Evolutionary conservation across 2,888 invertebrate genomes (phyloP), one percentile per base, ranked within the genome.

Genomic region (Ichneumon xanthorius): DNA sequence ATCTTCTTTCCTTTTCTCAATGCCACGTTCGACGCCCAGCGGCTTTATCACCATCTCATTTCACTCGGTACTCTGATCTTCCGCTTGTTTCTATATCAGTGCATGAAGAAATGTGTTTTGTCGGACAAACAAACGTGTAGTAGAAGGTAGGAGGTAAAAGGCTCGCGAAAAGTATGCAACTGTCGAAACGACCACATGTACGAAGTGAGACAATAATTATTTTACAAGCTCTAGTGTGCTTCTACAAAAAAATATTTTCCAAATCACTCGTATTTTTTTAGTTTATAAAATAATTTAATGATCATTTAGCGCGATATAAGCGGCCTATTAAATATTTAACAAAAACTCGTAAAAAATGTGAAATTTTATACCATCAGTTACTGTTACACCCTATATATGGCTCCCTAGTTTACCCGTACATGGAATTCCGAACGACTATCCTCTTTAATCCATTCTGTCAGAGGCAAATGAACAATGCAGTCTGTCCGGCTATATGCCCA

Each of bases 401-500:
- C 65, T 76, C 65, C 37, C 50, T 65, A 16, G 16, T 26, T 26
- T 19, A 22, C n/a, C 11, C 30, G 55, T 55, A 75, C 37, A 77
- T 71, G 82, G 63, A 81, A 61, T 61, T 71, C 30, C 83, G 83
- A 88, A 89, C 87, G 86, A 86, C 82, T 50, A 26, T 89, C 90
- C 76, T 89, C 90, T 90, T 90, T 91, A 91, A 91, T 91, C 88
- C 90, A 86, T 89, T 89, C 88, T 88, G 89, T 89, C 90, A 86
- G 88, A 89, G 87, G 89, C 91, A 89, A 91, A 91, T 91, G 91
- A 91, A 91, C 91, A 88, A 88, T 87, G 87, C 80, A 65, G 63
- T 30, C 58, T 30, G 61, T 79, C 73, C 67, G 9, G 22, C 33
- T 63, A 58, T 75, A 22, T 22, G 26, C 26, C 14, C 70, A 80